Percentiles rank a stretch among this genome's conserved stretches.
Evolutionary conservation across 2,888 invertebrate genomes (phyloP).

Genomic region (Agrypnus murinus): DNA sequence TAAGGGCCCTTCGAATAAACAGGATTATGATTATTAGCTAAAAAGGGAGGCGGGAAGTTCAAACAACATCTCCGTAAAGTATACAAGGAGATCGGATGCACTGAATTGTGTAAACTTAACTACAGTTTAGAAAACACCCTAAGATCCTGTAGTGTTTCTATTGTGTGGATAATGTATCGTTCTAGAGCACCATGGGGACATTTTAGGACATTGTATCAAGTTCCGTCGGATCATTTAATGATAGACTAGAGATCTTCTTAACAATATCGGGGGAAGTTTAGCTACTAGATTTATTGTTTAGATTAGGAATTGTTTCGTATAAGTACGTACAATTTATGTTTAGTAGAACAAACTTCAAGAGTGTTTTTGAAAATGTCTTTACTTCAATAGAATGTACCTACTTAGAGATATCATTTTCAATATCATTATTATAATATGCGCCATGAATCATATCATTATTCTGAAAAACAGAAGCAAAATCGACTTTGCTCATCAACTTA

Average conservation of each 20-base stretch:
- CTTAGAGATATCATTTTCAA: no score
- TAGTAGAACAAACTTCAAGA: neutral
- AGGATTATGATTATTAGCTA: slow-evolving; percentile 33
- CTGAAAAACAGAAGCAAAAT: no score
- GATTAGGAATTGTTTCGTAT: slow-evolving; percentile 31
- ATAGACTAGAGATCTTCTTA: slow-evolving; percentile 51
- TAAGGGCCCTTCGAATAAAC: slow-evolving; percentile 23
- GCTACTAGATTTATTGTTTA: slow-evolving; percentile 51
- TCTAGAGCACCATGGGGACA: slow-evolving; percentile 48
- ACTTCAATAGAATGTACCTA: neutral
- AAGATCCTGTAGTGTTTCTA: slow-evolving; percentile 40
- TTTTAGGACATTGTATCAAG: slow-evolving; percentile 52
- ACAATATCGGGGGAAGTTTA: slow-evolving; percentile 51
- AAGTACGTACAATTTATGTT: slow-evolving; percentile 18
- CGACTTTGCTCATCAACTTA: no score
- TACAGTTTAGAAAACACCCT: slow-evolving; percentile 52
- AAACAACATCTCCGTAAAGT: slow-evolving; percentile 19
- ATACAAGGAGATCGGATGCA: slow-evolving; percentile 41
- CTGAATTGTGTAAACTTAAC: slow-evolving; percentile 48
- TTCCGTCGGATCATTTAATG: slow-evolving; percentile 53
- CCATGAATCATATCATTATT: no score
- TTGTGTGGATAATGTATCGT: slow-evolving; percentile 57
- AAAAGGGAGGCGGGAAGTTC: slow-evolving; percentile 40
- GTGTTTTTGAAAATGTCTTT: neutral
- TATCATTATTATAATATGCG: no score